A percentile compares a stretch with the other conserved stretches of the same genome.
Conservation (phyloP, 1,140 invertebrate genomes). For the Drosophila watanabei region DNA sequence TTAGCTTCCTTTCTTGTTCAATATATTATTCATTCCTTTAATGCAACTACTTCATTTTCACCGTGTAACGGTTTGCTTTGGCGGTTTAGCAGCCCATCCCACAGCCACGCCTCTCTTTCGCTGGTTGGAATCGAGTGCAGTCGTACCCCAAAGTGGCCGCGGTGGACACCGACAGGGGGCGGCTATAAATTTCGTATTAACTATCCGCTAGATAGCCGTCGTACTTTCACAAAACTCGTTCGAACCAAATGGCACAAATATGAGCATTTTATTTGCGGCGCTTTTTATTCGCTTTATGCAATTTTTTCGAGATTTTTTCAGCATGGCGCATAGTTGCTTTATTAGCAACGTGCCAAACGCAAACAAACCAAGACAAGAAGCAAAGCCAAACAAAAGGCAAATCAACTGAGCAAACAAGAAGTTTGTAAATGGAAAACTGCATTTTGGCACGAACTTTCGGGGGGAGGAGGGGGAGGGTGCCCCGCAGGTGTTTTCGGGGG, state of each 20-base stretch:
- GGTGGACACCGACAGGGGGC: constrained; percentile 23
- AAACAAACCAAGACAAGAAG: constrained; percentile 36
- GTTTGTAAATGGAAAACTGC: constrained; percentile 64
- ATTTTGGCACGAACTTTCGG: constrained; percentile 67
- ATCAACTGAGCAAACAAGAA: constrained; percentile 51
- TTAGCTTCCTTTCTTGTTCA: background rate
- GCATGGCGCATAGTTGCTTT: constrained; percentile 39
- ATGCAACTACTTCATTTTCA: background rate
- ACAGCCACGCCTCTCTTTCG: constrained; percentile 19
- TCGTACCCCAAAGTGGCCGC: constrained; percentile 20
- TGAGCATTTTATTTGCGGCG: constrained; percentile 53
- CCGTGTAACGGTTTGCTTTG: constrained; percentile 1
- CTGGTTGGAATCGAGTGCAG: constrained; percentile 43
- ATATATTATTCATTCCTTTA: background rate
- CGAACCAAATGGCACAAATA: constrained; percentile 51
- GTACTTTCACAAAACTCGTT: constrained; percentile 65
- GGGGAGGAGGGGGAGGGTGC: background rate
- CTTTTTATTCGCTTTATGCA: constrained; percentile 39
- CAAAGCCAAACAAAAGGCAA: constrained; percentile 45
- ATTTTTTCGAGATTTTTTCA: constrained; percentile 19
- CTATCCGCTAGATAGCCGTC: constrained; percentile 49
- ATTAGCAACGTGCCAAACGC: constrained; percentile 50
- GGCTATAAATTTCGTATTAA: constrained; percentile 52
- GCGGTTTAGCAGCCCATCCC: constrained; percentile 14
- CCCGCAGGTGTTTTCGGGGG: background rate